These are phyloP conservation scores for Drosophila ustulata DNA, from an alignment of 2,888 invertebrate species.

Conservation along the genomic window DNA sequence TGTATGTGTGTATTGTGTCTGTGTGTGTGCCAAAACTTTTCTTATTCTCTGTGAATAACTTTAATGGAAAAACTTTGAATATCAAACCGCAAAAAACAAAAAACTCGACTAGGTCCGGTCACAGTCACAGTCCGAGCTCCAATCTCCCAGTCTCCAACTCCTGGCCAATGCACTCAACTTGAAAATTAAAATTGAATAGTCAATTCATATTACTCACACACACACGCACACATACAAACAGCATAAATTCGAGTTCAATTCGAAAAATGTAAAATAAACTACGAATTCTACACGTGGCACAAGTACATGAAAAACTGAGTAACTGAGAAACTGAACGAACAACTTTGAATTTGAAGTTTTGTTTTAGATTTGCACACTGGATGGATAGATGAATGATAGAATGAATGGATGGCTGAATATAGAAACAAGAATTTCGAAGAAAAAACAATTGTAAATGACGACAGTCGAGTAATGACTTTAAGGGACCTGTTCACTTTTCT, in stretches of 20 bases:
- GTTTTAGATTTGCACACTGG: neutral
- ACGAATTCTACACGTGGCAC: constrained; percentile 1
- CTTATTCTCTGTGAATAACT: constrained; percentile 77
- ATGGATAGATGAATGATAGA: neutral
- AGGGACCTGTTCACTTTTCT: neutral
- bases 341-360: constrained; percentile 15
- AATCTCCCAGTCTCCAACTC: constrained; percentile 6
- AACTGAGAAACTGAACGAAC: neutral
- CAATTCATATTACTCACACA: constrained; percentile 23
- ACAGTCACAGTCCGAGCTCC: constrained; percentile 12
- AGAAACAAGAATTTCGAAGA: neutral
- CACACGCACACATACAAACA: constrained; percentile 12
- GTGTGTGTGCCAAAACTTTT: constrained; percentile 66
- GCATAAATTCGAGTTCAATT: constrained; percentile 18
- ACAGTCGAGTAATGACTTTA: neutral
- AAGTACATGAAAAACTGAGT: neutral
- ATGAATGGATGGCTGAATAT: neutral
- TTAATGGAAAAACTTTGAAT: constrained; percentile 80
- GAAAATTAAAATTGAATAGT: constrained; percentile 76
- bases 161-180: constrained; percentile 57
- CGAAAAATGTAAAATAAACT: constrained; percentile 17
- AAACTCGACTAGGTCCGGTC: constrained; percentile 41
- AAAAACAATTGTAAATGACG: neutral
- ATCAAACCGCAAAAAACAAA: constrained; percentile 73
- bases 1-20: constrained; percentile 26